Conservation (phyloP, 2,888 invertebrate species). For the Yponomeuta evonymella region DNA sequence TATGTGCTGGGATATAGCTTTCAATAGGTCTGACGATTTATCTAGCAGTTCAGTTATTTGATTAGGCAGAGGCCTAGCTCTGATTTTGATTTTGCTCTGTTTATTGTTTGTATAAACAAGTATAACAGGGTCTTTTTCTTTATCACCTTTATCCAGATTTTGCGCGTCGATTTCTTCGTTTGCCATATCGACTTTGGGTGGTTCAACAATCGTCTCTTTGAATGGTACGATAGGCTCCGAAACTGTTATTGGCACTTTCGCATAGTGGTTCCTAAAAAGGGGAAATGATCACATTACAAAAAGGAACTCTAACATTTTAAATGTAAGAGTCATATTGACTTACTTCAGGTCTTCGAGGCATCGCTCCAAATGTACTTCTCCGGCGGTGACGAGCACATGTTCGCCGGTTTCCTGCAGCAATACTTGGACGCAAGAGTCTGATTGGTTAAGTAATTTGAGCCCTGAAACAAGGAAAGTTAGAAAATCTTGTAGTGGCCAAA, state of each 20-base stretch:
- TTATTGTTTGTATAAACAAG: slow-evolving; percentile 82
- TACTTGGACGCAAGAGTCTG: slow-evolving; percentile 95
- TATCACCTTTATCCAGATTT: slow-evolving; percentile 61
- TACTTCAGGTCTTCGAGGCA: slow-evolving; percentile 93
- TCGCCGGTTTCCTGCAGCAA: slow-evolving; percentile 95
- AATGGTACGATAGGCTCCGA: slow-evolving; percentile 98
- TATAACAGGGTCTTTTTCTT: slow-evolving; percentile 70
- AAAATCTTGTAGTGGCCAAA: not conserved
- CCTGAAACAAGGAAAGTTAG: slow-evolving; percentile 57
- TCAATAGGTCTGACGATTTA: slow-evolving; percentile 81
- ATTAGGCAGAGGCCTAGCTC: slow-evolving; percentile 86
- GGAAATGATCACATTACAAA: slow-evolving; percentile 9
- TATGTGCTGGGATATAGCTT: slow-evolving; percentile 74
- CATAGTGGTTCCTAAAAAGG: slow-evolving; percentile 79
- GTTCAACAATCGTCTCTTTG: slow-evolving; percentile 92
- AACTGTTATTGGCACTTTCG: slow-evolving; percentile 89
- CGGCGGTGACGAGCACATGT: slow-evolving; percentile 94
- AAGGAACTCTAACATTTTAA: not conserved
- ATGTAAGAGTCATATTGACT: slow-evolving; percentile 26
- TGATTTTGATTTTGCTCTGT: slow-evolving; percentile 81
- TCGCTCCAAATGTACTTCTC: slow-evolving; percentile 97
- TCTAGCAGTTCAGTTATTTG: slow-evolving; percentile 83
- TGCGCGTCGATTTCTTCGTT: slow-evolving; percentile 87
- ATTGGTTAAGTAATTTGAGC: slow-evolving; percentile 91
- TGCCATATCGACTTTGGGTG: slow-evolving; percentile 88